Conservation (phyloP, 2,888 invertebrate genomes). For the Adelognathus sp. region DNA sequence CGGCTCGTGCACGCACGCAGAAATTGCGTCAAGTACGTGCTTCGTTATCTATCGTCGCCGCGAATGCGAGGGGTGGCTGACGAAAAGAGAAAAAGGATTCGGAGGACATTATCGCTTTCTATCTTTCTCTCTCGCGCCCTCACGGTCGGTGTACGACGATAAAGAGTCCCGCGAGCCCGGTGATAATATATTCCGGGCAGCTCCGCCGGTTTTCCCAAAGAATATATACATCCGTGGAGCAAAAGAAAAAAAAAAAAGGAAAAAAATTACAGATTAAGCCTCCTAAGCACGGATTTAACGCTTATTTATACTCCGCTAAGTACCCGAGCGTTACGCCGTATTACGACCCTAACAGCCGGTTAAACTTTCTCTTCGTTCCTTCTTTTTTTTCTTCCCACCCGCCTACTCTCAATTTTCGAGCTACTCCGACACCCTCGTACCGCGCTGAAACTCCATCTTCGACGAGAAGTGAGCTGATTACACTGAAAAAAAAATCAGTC, state of each 20-base stretch:
- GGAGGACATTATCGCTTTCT: slow-evolving; percentile 46
- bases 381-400: not conserved
- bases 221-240: slow-evolving; percentile 41
- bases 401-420: slow-evolving; percentile 10
- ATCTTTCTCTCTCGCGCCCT: slow-evolving; percentile 21
- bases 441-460: not conserved
- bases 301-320: slow-evolving; percentile 81
- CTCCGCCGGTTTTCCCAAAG: slow-evolving; percentile 25
- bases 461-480: not conserved
- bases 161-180: slow-evolving; percentile 69
- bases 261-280: slow-evolving; percentile 80
- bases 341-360: slow-evolving; percentile 74
- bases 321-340: slow-evolving; percentile 77
- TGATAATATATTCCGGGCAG: slow-evolving; percentile 77
- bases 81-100: slow-evolving; percentile 44
- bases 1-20: slow-evolving; percentile 26
- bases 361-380: slow-evolving; percentile 63
- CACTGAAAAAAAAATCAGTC: too few species aligned
- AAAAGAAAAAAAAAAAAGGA: too few species aligned
- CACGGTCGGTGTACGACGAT: slow-evolving; percentile 69
- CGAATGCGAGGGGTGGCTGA: slow-evolving; percentile 9
- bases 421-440: slow-evolving; percentile 14
- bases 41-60: slow-evolving; percentile 56
- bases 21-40: slow-evolving; percentile 52
- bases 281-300: slow-evolving; percentile 81